Evolutionary conservation across 1,140 invertebrate genomes (phyloP).

Genomic region (Lanistes nyassanus): DNA sequence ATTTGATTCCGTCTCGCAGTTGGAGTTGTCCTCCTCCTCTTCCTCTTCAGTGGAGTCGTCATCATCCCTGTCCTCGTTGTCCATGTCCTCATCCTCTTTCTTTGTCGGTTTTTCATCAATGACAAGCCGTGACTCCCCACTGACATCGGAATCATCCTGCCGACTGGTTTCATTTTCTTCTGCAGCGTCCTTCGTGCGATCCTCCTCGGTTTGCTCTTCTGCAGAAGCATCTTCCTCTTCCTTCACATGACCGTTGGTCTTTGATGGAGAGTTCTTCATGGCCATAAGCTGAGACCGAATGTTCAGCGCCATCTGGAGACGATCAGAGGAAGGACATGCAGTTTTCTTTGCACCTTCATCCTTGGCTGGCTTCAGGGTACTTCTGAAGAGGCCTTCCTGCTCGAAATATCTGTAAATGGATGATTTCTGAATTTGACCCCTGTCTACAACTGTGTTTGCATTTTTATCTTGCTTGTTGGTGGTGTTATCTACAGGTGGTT

Average conservation of each 20-base stretch:
- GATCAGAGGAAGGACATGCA: not conserved
- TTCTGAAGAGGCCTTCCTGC: constrained; percentile 51
- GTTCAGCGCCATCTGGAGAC: not conserved
- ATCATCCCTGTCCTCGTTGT: constrained; percentile 15
- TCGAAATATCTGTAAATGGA: constrained; percentile 62
- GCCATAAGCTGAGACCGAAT: constrained; percentile 10
- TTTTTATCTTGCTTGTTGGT: constrained; percentile 9
- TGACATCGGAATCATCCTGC: constrained; percentile 30
- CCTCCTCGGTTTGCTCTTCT: not conserved
- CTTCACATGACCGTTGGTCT: constrained; percentile 18
- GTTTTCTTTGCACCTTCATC: not conserved
- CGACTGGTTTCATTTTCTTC: constrained; percentile 12
- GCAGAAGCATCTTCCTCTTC: constrained; percentile 12
- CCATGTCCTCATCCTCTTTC: constrained; percentile 22
- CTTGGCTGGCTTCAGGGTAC: constrained; percentile 21
- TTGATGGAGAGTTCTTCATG: constrained; percentile 18
- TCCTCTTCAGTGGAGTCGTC: constrained; percentile 7
- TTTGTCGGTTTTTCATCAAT: constrained; percentile 40
- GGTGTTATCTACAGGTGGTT: constrained; percentile 2
- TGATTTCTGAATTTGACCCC: constrained; percentile 49
- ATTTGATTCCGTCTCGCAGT: constrained; percentile 26
- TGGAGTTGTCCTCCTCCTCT: constrained; percentile 26
- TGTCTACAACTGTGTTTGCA: not conserved
- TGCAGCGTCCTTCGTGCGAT: not conserved
- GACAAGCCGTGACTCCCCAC: constrained; percentile 32